These are phyloP conservation scores for Mylabris sibirica DNA, from an alignment of 2,888 invertebrate species.

Conservation along the genomic window DNA sequence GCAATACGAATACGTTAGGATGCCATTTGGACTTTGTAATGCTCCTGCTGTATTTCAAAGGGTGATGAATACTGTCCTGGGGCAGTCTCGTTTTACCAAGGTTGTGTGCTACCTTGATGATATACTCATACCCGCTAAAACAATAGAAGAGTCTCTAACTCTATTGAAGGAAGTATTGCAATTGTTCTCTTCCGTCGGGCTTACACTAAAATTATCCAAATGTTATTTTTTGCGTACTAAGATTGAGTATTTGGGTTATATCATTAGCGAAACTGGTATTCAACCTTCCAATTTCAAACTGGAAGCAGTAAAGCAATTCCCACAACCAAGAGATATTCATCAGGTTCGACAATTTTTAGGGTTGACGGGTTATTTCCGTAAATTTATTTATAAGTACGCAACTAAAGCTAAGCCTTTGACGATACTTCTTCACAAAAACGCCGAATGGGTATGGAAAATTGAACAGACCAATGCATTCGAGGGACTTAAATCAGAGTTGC, in stretches of 20 bases:
- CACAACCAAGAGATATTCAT: constrained; percentile 41
- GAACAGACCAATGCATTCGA: constrained; percentile 10
- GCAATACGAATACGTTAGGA: constrained; percentile 46
- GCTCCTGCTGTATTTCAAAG: constrained; percentile 51
- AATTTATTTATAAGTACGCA: constrained; percentile 36
- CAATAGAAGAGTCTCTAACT: constrained; percentile 24
- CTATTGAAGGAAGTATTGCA: constrained; percentile 20
- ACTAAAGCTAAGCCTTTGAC: constrained; percentile 25
- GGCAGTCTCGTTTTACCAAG: constrained; percentile 20
- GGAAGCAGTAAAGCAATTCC: constrained; percentile 23
- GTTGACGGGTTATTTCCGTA: constrained; percentile 44
- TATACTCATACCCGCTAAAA: constrained; percentile 26
- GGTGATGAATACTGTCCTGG: constrained; percentile 39
- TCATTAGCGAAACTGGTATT: constrained; percentile 21
- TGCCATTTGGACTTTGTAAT: constrained; percentile 38
- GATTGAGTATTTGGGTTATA: constrained; percentile 32
- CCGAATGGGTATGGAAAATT: constrained; percentile 23
- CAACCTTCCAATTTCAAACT: constrained; percentile 19
- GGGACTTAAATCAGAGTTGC: constrained; percentile 7
- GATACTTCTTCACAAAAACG: constrained; percentile 21
- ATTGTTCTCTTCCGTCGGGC: constrained; percentile 17
- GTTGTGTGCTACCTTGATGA: constrained; percentile 30
- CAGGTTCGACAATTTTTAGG: constrained; percentile 44
- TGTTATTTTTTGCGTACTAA: constrained; percentile 28
- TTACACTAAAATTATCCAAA: constrained; percentile 30